Base-by-base conservation (phyloP, 2,113 vertebrate genomes). In the Orycteropus afer region DNA sequence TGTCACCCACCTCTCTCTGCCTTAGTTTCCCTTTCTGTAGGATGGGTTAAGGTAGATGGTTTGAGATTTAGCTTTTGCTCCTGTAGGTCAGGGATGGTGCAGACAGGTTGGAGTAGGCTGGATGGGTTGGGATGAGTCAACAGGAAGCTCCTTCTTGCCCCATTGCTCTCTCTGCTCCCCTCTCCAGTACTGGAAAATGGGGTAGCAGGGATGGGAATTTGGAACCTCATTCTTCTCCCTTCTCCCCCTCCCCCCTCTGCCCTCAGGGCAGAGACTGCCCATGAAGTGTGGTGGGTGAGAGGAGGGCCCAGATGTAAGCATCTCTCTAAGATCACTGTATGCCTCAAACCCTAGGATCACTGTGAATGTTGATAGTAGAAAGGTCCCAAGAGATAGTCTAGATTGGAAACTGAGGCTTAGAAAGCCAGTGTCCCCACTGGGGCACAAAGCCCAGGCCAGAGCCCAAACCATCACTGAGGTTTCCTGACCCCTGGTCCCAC, bases 101-200 rank as follows among this genome's bases (percentile, higher is more conserved):
- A 71, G 61, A 25, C 34, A 65, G 67, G 79, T 55, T 78, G 53
- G 67, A 22, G 53, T 65, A 25, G 12, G 20, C 27, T 57, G 63
- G 42, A 27, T 14, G 45, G 6, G 34, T 67, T 49, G 86, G 65
- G 34, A 53, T 92, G 78, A 92, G 94, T 86, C 86, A 84, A 37
- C 86, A 82, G 93, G 93, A 93, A 91, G 40, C 78, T 47, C 47
- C 69, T 82, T 84, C 76, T 69, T 74, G 67, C 86, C 55, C 61
- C 55, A 9, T 55, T 42, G 29, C 20, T 27, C 34, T 76, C 90
- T 86, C 65, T 83, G 32, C 53, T 79, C 29, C 71, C 37, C 69
- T 53, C 9, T 20, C 29, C 74, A 87, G 63, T 59, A 25, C 55
- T 25, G 18, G 84, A 73, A 83, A 37, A 20, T 34, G 9, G 49